Evolutionary conservation across 2,797 vertebrate genomes (phyloP).

Genomic region (Telmatherina bonti): DNA sequence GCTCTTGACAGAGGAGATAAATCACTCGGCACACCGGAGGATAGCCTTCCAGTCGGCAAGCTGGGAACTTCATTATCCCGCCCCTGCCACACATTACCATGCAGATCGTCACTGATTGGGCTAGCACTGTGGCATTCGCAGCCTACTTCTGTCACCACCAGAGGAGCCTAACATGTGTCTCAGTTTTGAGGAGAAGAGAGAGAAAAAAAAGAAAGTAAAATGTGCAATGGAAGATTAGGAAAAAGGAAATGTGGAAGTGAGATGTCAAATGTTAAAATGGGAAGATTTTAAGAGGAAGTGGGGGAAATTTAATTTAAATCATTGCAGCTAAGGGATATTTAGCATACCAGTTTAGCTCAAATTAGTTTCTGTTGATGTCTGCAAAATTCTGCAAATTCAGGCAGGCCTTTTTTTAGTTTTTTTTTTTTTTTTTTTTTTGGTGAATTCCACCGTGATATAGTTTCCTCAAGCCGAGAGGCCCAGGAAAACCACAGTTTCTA

Average conservation of each 20-base stretch:
- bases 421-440: no score
- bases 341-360: slow-evolving; percentile 3
- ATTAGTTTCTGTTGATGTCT: slow-evolving; percentile 54
- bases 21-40: slow-evolving; percentile 97
- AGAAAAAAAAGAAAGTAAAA: slow-evolving; percentile 34
- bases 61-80: slow-evolving; percentile 99
- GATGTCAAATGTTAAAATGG: slow-evolving; percentile 40
- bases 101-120: slow-evolving; percentile 95
- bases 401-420: slow-evolving; percentile 22
- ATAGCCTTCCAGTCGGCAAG: slow-evolving; percentile 96
- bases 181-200: slow-evolving; percentile 68
- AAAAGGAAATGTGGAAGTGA: slow-evolving; percentile 50
- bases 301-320: slow-evolving; percentile 44
- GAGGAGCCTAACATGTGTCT: slow-evolving; percentile 89
- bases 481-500: slow-evolving; percentile 73
- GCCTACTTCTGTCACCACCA: slow-evolving; percentile 95
- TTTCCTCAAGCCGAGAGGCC: slow-evolving; percentile 57
- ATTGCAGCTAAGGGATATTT: slow-evolving; percentile 27
- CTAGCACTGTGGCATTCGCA: slow-evolving; percentile 83
- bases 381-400: slow-evolving; percentile 55
- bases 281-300: slow-evolving; percentile 58
- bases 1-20: slow-evolving; percentile 99
- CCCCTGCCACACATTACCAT: slow-evolving; percentile 98
- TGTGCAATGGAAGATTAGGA: slow-evolving; percentile 13
- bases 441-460: slow-evolving; percentile 69